Evolutionary conservation across 2,113 vertebrate species (phyloP).

Genomic region (Donacobius atricapilla): DNA sequence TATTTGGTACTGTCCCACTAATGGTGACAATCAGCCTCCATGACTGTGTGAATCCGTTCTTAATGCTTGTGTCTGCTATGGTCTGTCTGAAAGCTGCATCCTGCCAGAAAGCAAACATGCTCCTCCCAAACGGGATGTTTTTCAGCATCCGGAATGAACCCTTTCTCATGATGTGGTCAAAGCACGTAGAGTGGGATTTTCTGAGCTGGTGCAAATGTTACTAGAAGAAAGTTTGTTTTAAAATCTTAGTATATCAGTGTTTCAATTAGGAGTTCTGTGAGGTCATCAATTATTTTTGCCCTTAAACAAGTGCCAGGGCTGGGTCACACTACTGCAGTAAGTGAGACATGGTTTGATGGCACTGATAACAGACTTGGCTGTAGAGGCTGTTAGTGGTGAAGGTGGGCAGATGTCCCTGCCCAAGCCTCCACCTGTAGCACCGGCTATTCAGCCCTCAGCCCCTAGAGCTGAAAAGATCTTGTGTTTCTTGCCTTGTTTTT

Average conservation of each 20-base stretch:
- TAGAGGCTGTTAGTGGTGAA: not conserved
- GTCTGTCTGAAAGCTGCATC: not conserved
- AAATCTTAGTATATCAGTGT: not conserved
- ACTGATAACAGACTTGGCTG: not conserved
- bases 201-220: not conserved
- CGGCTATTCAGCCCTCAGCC: not conserved
- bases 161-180: not conserved
- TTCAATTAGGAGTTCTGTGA: not conserved
- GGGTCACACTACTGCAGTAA: not conserved
- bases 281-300: not conserved
- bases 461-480: not conserved
- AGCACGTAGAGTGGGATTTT: not conserved
- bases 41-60: not conserved
- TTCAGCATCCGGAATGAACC: not conserved
- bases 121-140: not conserved
- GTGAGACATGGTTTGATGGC: not conserved
- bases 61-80: not conserved
- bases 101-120: slow-evolving; percentile 12
- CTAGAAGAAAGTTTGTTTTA: not conserved
- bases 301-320: not conserved
- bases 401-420: not conserved
- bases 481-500: not conserved
- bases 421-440: not conserved
- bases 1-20: not conserved
- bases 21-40: not conserved